These are phyloP conservation scores for Actenoides hombroni DNA, from an alignment of 2,113 vertebrate genomes.

Conservation along the genomic window DNA sequence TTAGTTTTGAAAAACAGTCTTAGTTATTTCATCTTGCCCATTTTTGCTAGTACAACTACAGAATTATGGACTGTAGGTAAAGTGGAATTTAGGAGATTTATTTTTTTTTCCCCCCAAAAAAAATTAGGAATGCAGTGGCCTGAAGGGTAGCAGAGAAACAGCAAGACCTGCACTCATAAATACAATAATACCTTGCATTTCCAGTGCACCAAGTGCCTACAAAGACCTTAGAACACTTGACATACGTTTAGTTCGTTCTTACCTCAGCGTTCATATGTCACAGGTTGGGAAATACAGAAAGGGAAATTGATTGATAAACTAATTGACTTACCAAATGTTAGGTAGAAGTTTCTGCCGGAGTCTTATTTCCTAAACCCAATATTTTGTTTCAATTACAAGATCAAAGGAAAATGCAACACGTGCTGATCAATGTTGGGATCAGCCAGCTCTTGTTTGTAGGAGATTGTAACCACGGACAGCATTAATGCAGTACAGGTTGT, in stretches of 20 bases:
- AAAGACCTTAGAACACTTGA: background rate
- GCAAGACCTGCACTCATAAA: background rate
- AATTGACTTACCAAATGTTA: background rate
- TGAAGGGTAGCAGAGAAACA: background rate
- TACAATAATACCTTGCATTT: background rate
- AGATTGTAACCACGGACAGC: background rate
- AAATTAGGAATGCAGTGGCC: background rate
- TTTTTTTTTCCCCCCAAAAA: background rate
- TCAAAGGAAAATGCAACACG: background rate
- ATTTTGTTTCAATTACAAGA: slow-evolving; percentile 33
- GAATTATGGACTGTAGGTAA: background rate
- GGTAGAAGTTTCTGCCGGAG: background rate
- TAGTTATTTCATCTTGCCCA: background rate
- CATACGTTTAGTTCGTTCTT: background rate
- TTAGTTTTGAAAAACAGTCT: background rate
- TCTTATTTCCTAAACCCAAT: background rate
- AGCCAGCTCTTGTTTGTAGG: background rate
- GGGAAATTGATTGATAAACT: background rate
- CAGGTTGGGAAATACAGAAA: background rate
- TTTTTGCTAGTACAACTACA: background rate
- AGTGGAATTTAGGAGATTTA: background rate
- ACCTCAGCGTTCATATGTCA: background rate
- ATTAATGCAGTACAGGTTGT: background rate
- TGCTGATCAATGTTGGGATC: background rate
- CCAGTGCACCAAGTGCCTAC: background rate